Percentiles rank a stretch among this genome's conserved stretches.
Conservation (phyloP, 2,888 invertebrate species). For the Mimas tiliae region DNA sequence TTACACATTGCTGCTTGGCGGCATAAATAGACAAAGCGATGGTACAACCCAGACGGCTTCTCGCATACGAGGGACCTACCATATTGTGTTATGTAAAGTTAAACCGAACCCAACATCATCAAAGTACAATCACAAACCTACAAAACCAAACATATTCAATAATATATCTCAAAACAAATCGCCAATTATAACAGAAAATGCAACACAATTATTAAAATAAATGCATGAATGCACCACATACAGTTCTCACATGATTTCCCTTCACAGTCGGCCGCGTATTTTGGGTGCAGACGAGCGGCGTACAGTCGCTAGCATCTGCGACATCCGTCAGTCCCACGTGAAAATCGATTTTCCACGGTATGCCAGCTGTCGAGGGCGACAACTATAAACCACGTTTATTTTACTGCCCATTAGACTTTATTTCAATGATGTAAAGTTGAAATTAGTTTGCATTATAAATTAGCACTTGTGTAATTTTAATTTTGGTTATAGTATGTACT, state of each 20-base stretch:
- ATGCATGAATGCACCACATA: constrained; percentile 20
- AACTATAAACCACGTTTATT: constrained; percentile 57
- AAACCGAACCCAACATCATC: not conserved
- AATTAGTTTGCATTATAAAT: constrained; percentile 36
- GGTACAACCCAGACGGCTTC: too few relatives aligned
- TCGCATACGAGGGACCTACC: too few relatives aligned
- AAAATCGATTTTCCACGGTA: constrained; percentile 84
- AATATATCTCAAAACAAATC: not conserved
- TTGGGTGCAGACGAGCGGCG: constrained; percentile 68
- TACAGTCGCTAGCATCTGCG: constrained; percentile 78
- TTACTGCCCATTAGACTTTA: constrained; percentile 44
- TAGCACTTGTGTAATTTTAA: constrained; percentile 34
- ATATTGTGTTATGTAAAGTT: too few relatives aligned
- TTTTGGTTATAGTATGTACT: constrained; percentile 69
- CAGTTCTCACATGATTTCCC: constrained; percentile 52
- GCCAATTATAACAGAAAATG: constrained; percentile 7
- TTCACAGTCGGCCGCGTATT: constrained; percentile 65
- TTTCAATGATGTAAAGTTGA: constrained; percentile 40
- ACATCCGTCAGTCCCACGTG: constrained; percentile 83
- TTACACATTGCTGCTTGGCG: too few relatives aligned
- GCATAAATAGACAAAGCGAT: too few relatives aligned
- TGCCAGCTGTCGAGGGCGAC: constrained; percentile 82
- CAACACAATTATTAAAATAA: constrained; percentile 14
- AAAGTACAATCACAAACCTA: too few relatives aligned
- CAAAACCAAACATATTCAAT: not conserved